Conservation (phyloP, 1,140 invertebrate species). For the Lucilia cuprina region DNA sequence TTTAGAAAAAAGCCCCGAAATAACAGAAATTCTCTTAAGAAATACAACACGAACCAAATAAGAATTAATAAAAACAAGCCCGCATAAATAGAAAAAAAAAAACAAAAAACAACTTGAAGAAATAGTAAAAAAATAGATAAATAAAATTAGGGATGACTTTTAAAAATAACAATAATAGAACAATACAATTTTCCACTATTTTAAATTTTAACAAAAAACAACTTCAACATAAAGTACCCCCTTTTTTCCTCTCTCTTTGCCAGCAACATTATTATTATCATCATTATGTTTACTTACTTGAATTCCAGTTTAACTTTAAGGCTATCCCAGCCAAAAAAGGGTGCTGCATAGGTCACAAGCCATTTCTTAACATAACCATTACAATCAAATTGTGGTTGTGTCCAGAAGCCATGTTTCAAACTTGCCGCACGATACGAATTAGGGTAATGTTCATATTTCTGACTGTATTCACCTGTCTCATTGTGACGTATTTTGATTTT, state of each 20-base stretch:
- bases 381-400: slow-evolving; percentile 93
- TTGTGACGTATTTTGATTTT: slow-evolving; percentile 93
- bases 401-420: slow-evolving; percentile 91
- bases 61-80: not conserved
- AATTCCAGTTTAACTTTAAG: slow-evolving; percentile 90
- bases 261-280: not conserved
- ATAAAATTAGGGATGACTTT: slow-evolving; percentile 26
- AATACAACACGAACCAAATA: too few species aligned
- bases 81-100: slow-evolving; percentile 1
- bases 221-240: not conserved
- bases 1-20: not conserved
- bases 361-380: slow-evolving; percentile 90
- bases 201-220: not conserved
- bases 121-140: not conserved
- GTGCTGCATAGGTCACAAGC: slow-evolving; percentile 93
- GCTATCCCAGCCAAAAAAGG: slow-evolving; percentile 97
- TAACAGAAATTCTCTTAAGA: not conserved
- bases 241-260: not conserved
- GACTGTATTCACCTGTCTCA: slow-evolving; percentile 80
- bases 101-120: not conserved
- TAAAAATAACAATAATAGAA: not conserved
- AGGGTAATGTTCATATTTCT: slow-evolving; percentile 90
- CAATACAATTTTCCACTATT: slow-evolving; percentile 11
- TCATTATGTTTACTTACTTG: slow-evolving; percentile 76
- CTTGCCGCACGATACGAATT: slow-evolving; percentile 87